Evolutionary conservation across 2,113 vertebrate species (phyloP), one percentile per base, ranked within the genome.

Genomic region (Desmodus rotundus): DNA sequence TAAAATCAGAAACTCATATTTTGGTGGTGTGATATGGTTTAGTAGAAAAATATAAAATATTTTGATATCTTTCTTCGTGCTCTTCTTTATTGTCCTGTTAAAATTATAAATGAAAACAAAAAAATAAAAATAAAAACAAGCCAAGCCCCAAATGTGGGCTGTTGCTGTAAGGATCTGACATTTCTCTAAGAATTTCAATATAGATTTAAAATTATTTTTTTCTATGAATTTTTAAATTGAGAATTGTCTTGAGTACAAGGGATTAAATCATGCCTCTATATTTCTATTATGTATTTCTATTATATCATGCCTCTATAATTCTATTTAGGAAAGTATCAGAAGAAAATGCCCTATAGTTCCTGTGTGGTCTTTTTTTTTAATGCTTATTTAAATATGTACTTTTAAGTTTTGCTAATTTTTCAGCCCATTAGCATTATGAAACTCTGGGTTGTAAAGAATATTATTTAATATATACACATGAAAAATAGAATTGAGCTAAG

Each of bases 401-500:
- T 65, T 61, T 52, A 65, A 63, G 65, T 74, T 82, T 95, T 83
- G 5, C 47, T 91, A 16, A 26, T 73, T 72, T 82, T 94, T 84
- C 19, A 81, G 26, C 38, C 13, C 7, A n/a, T 77, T 92, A 45
- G 70, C 41, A n/a, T 70, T 93, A 83, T 93, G 86, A 89, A 89
- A 20, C 28, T 15, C 41, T 36, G 63, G 28, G 15, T 76, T 96
- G 58, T 82, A 77, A 77, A 88, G 76, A 95, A 74, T 73, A 74
- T 61, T 77, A 73, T 92, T 96, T 68, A 43, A 58, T 90, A 43
- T 72, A n/a, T 92, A 33, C 10, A 2, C 81, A 81, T 93, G 43
- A 68, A 81, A 94, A 50, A 31, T 96, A 7, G 72, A 92, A 36
- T 87, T 92, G 76, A 92, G 70, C 76, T 16, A 94, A 93, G 67